Base-by-base conservation (phyloP, 1,140 invertebrate genomes). In the Contarinia nasturtii region DNA sequence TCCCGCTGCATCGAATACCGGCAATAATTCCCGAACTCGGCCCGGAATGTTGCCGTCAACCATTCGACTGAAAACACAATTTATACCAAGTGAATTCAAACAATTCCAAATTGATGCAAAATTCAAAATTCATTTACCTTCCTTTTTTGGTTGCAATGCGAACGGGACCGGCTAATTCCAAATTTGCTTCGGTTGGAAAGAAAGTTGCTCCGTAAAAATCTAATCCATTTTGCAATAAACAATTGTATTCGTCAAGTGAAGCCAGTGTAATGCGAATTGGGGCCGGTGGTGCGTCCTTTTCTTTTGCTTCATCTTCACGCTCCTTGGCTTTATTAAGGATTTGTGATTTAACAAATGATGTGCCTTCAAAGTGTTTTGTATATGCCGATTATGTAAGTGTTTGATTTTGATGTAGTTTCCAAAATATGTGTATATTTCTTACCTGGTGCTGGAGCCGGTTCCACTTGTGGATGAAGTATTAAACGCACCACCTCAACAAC, bases 151-250 rank as follows among this genome's bases (percentile, higher is more conserved):
- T 55, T 53, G 63, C 52, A 61, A 64, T 54, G 61, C 64, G 61
- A 49, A 57, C 61, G 15, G 58, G 58, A 49, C 72, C 66, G 45
- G 70, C 71, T 19, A 71, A 64, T 17, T 70, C 70, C 53, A 76
- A 72, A 43, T 78, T 74, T 44, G 82, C 70, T 56, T 86, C 83
- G 7, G 82, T 84, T 22, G 82, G 82, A 66, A 86, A 86, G 67
- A 79, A 86, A 2, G 83, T 86, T 40, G 82, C 82, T 21, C 82
- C 82, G 56, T 84, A 86, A 69, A 86, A 86, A 64, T 86, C 82
- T 41, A 86, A 68, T 12, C 83, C 83, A 55, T 82, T 82, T 61
- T 84, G 82, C 41, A 86, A 67, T 33, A 86, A 66, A 55, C 76
- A 75, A 57, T 83, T 83, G 54, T 77, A 82, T 63, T 86, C 83